Conservation (phyloP, 2,888 invertebrate genomes). For the Cordilura impudica region DNA sequence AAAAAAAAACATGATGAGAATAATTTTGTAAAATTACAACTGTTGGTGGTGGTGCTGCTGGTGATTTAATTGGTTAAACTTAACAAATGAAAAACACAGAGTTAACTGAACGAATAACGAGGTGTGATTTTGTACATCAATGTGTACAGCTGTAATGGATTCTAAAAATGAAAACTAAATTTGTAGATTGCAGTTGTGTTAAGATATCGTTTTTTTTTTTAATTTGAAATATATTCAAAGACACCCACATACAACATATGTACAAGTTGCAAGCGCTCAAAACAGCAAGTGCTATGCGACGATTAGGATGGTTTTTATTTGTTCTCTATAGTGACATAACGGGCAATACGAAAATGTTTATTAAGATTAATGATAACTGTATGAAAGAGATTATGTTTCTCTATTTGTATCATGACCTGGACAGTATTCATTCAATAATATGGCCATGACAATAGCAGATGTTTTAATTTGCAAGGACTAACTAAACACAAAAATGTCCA, state of each 20-base stretch:
- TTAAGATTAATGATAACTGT: too few relatives aligned
- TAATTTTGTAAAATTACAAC: background rate
- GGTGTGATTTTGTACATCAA: conserved; percentile 32
- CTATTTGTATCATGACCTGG: too few relatives aligned
- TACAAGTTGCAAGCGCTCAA: background rate
- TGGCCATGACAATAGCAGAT: too few relatives aligned
- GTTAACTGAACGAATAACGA: conserved; percentile 51
- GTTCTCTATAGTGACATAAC: too few relatives aligned
- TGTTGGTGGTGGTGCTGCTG: background rate
- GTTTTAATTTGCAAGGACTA: too few relatives aligned
- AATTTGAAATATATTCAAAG: conserved; percentile 15
- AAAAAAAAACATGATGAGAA: background rate
- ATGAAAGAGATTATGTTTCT: too few relatives aligned
- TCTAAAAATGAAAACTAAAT: background rate
- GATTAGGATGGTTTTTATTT: too few relatives aligned
- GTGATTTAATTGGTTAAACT: background rate
- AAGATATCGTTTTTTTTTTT: conserved; percentile 6
- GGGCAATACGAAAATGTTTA: too few relatives aligned
- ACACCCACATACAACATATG: conserved; percentile 10
- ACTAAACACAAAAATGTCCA: too few relatives aligned
- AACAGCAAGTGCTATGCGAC: background rate
- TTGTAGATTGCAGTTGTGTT: background rate
- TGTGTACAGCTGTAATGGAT: background rate
- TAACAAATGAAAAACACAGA: conserved; percentile 30
- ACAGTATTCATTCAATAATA: too few relatives aligned